phyloP scores from a whole-genome alignment of 2,113 vertebrate genomes.

The Scomber scombrus region DNA sequence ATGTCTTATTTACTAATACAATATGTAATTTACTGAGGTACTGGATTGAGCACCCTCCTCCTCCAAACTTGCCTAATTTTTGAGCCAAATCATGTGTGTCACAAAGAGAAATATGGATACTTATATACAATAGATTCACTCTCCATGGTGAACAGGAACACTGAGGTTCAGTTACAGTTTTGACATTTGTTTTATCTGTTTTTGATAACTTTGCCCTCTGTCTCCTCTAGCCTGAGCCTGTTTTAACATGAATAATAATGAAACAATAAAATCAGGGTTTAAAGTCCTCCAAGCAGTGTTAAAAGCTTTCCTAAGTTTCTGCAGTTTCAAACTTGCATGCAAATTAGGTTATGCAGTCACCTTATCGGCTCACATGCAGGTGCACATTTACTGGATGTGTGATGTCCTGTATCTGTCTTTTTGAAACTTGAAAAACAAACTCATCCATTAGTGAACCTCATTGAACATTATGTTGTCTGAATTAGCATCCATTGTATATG shows the following conservation, averaged over 20 bases:
- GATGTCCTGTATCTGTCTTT: background rate
- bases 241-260: background rate
- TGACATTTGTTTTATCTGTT: background rate
- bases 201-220: background rate
- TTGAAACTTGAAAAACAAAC: constrained; percentile 10
- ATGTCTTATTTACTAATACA: too few relatives aligned
- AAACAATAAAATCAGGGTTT: background rate
- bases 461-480: background rate
- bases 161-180: background rate
- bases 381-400: background rate
- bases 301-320: background rate
- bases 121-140: background rate
- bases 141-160: background rate
- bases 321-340: background rate
- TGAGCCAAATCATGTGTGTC: background rate
- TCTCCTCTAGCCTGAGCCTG: background rate
- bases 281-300: background rate
- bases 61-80: too few relatives aligned
- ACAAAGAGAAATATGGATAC: background rate
- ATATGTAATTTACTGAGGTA: too few relatives aligned
- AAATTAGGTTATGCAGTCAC: background rate
- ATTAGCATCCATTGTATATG: constrained; percentile 2
- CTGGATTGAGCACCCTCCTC: too few relatives aligned
- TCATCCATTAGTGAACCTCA: background rate
- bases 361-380: background rate